A percentile compares a stretch with the other conserved stretches of the same genome.
phyloP scores from a whole-genome alignment of 1,140 invertebrate species.

The Lethrus apterus region DNA sequence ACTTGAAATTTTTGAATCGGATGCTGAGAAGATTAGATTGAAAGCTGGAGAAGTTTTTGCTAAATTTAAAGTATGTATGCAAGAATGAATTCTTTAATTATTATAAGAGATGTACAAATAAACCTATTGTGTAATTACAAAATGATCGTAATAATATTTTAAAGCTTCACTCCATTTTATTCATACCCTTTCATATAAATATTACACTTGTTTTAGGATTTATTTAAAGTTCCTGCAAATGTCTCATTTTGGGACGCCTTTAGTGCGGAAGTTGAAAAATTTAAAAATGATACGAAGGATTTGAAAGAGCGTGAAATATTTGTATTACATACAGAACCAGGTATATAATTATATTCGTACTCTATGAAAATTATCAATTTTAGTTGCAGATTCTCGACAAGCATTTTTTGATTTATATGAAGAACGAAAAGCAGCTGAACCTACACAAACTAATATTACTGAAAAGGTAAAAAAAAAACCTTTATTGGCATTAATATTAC shows the following conservation, averaged over 20 bases:
- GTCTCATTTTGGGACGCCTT: conserved; percentile 54
- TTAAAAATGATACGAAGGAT: conserved; percentile 50
- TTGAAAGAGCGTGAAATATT: conserved; percentile 49
- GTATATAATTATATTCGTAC: conserved; percentile 29
- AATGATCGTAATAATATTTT: conserved; percentile 26
- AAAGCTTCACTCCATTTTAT: conserved; percentile 10
- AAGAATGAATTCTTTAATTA: no score
- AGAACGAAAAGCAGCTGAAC: conserved; percentile 20
- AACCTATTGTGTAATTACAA: conserved; percentile 14
- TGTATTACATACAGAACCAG: conserved; percentile 44
- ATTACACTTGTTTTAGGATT: conserved; percentile 35
- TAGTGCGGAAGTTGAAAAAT: conserved; percentile 47
- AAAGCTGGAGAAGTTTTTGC: conserved; percentile 59
- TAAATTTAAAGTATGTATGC: conserved; percentile 51
- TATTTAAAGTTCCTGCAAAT: conserved; percentile 45
- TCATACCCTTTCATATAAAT: conserved; percentile 16
- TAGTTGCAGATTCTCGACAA: conserved; percentile 24
- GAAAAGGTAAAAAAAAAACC: not conserved
- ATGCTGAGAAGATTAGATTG: conserved; percentile 57
- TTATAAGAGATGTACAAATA: not conserved
- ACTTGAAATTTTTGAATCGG: conserved; percentile 52
- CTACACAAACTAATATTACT: not conserved
- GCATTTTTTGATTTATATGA: conserved; percentile 24
- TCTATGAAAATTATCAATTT: not conserved
- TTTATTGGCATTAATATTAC: no score